These are phyloP conservation scores for Oreochromis tanganicae DNA, from an alignment of 2,113 vertebrate genomes.

Conservation along the genomic window DNA sequence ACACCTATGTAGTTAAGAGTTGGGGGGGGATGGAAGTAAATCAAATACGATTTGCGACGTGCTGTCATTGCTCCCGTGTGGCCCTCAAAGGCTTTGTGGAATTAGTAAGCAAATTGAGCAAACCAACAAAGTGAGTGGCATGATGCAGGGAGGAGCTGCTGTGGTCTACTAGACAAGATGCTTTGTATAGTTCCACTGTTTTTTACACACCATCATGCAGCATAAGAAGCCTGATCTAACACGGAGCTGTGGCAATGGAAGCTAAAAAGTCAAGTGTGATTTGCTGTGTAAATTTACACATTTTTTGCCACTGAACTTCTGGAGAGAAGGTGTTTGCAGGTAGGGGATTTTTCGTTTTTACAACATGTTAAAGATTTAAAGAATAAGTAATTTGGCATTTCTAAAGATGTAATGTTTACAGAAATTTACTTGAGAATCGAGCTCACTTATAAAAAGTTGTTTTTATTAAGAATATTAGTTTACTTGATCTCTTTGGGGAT, in stretches of 20 bases:
- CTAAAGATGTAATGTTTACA: neutral
- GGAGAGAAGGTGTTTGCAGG: neutral
- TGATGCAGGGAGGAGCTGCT: constrained; percentile 42
- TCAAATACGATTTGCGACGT: constrained; percentile 34
- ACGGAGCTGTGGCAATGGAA: neutral
- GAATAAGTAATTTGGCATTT: neutral
- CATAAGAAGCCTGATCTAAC: neutral
- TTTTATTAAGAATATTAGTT: neutral
- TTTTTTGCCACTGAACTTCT: neutral
- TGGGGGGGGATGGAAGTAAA: constrained; percentile 4
- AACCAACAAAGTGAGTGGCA: constrained; percentile 62
- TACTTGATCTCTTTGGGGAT: neutral
- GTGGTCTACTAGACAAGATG: constrained; percentile 50
- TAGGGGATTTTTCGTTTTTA: fast-evolving
- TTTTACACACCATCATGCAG: constrained; percentile 5
- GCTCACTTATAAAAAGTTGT: neutral
- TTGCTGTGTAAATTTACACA: neutral
- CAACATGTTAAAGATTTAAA: neutral
- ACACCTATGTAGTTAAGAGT: neutral
- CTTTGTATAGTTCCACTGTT: constrained; percentile 31
- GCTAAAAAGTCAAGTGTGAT: neutral
- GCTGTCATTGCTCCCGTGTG: constrained; percentile 41
- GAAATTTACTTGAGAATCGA: neutral
- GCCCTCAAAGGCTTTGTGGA: constrained; percentile 52
- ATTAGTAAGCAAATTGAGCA: constrained; percentile 54